Evolutionary conservation across 2,797 vertebrate species (phyloP).

Genomic region (Huso huso): DNA sequence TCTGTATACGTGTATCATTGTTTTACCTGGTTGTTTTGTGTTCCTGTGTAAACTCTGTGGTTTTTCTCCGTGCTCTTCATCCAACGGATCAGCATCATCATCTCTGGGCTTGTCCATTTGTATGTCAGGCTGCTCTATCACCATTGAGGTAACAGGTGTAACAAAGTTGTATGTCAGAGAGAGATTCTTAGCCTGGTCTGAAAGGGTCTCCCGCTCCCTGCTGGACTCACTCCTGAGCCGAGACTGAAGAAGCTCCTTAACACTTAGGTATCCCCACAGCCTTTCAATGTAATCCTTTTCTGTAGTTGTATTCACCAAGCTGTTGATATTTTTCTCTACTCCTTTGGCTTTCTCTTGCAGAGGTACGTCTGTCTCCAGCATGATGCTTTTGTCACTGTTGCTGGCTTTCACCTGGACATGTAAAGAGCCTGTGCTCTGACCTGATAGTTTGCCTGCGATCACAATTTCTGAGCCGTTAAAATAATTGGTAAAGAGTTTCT

Average conservation of each 20-base stretch:
- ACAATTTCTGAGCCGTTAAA: slow-evolving; percentile 95
- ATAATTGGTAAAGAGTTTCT: slow-evolving; percentile 85
- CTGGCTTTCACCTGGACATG: slow-evolving; percentile 83
- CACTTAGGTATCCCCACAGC: slow-evolving; percentile 80
- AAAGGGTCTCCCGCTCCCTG: slow-evolving; percentile 58
- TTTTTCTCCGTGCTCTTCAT: slow-evolving; percentile 46
- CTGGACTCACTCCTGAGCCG: slow-evolving; percentile 59
- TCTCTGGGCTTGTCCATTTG: slow-evolving; percentile 41
- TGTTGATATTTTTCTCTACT: slow-evolving; percentile 43
- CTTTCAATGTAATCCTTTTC: slow-evolving; percentile 65
- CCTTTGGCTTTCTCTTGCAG: slow-evolving; percentile 50
- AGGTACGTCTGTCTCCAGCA: slow-evolving; percentile 75
- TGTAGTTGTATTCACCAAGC: slow-evolving; percentile 27
- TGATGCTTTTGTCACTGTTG: slow-evolving; percentile 76
- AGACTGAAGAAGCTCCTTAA: slow-evolving; percentile 71
- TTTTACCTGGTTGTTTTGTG: slow-evolving; percentile 49
- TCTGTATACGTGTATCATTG: no score
- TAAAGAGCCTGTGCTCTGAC: slow-evolving; percentile 57
- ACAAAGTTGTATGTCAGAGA: slow-evolving; percentile 77
- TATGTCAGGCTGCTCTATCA: slow-evolving; percentile 57
- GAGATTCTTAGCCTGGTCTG: slow-evolving; percentile 62
- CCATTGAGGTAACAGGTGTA: slow-evolving; percentile 77
- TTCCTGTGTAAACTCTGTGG: slow-evolving; percentile 51
- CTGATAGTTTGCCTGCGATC: slow-evolving; percentile 77
- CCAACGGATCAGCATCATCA: slow-evolving; percentile 27